phyloP scores from a whole-genome alignment of 2,797 vertebrate genomes.

The Bucorvus abyssinicus region DNA sequence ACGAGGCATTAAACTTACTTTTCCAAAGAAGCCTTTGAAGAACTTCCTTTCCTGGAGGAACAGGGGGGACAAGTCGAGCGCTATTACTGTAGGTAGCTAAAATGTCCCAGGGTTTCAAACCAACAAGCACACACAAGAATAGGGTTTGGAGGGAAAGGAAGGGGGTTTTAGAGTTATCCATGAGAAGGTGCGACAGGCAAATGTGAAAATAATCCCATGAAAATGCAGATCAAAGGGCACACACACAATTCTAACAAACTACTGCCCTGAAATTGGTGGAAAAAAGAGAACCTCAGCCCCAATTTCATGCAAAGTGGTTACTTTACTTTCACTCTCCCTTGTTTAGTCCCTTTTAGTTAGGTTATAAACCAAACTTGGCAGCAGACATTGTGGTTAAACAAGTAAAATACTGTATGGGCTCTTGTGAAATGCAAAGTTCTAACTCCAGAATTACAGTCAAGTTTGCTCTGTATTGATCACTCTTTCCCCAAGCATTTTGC shows the following conservation, averaged over 20 bases:
- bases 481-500: neutral
- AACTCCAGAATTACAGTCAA: neutral
- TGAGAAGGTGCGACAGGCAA: constrained; percentile 75
- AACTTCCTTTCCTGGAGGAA: constrained; percentile 99
- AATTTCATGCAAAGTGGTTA: constrained; percentile 77
- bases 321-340: constrained; percentile 56
- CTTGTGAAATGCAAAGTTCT: constrained; percentile 27
- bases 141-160: constrained; percentile 71
- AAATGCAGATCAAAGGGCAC: constrained; percentile 74
- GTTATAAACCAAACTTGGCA: constrained; percentile 79
- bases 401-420: constrained; percentile 10
- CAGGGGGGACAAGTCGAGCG: constrained; percentile 96
- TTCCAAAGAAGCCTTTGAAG: constrained; percentile 99
- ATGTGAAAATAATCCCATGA: constrained; percentile 72
- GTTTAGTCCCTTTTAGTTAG: constrained; percentile 68
- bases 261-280: constrained; percentile 69
- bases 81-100: constrained; percentile 91
- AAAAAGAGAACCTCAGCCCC: constrained; percentile 68
- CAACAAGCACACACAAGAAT: constrained; percentile 80
- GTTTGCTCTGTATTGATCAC: neutral
- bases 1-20: constrained; percentile 95
- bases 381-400: constrained; percentile 63
- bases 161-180: constrained; percentile 77
- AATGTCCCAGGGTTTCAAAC: constrained; percentile 80
- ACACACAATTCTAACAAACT: constrained; percentile 55